Base-by-base conservation (phyloP, 2,888 invertebrate species). In the Molanna angustata region DNA sequence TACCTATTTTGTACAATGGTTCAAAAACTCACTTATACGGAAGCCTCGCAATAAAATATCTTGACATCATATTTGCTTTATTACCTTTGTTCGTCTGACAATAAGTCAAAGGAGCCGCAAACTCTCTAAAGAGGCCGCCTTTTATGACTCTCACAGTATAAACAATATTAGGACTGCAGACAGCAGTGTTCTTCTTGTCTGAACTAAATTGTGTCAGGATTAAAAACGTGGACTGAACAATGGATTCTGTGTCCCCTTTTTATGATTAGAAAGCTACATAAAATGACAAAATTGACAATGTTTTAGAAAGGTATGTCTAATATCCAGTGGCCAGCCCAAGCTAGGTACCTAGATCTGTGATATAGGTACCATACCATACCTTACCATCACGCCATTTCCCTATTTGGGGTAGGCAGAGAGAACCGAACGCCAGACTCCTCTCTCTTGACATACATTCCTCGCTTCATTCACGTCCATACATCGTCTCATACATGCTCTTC, bases 171-270 rank as follows among this genome's bases (percentile, higher is more conserved):
- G 6, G 17, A 19, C 13, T 13, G 13, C 40, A 19, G 40, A 40
- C 40, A 40, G 20, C 17, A 11, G n/a, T n/a, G 13, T 13, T 18
- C 19, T 18, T 40, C 19, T 27, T 27, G 4, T n/a, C n/a, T n/a
- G n/a, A n/a, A n/a, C n/a, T n/a, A 45, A 47, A 47, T 47, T 47
- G 47, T 47, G 47, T 22, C 47, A 47, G 35, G 22, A 47, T 47
- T 22, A 37, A 47, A 27, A 47, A 47, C 47, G 47, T 47, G 47
- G 20, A 33, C 17, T 21, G 16, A 33, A 18, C 16, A 45, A 33
- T 45, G 45, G 45, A 11, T 18, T n/a, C 20, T 13, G 9, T 19
- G 11, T 18, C 14, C 19, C 33, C 37, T 14, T 37, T 45, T 44
- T 44, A 32, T 19, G 44, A 18, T 13, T 20, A 33, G 45, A 33